Evolutionary conservation across 2,888 invertebrate species (phyloP), one percentile per base, ranked within the genome.

Genomic region (Eupeodes latifasciatus): DNA sequence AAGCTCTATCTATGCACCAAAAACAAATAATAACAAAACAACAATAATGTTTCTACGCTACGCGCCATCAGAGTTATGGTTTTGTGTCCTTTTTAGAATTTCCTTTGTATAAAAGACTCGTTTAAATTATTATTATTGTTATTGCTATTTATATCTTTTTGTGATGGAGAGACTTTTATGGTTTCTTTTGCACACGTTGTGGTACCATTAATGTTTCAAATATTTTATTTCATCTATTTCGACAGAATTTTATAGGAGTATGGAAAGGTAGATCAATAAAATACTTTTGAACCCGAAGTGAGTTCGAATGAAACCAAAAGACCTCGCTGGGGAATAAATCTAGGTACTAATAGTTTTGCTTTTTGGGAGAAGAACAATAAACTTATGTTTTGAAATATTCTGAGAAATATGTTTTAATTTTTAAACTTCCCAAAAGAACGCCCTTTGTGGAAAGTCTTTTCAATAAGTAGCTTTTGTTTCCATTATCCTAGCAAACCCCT

Each of bases 221-320:
- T 27, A 61, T 61, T 88, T 69, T 66, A 71, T 47, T 53, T 74
- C 81, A 81, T 78, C 74, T 69, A 75, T 75, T 27, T 75, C 49
- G 53, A 6, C 5, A 5, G 9, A 40, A 5, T 27, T 79, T 55
- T 82, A 78, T 85, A 72, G 53, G 1, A 69, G 40, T 75, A 40
- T 1, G 40, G 40, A 55, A 79, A 14, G 27, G 51, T n/a, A 6
- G 12, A 2, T 27, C 16, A 16, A 62, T 62, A 62, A 16, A 44
- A 16, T 44, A 44, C 61, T 40, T 62, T 62, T 16, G 16, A 16
- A 16, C 5, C 40, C 40, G 5, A 40, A 9, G 2, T 1, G 27
- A 27, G 40, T 40, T 40, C 40, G 9, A 40, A 40, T 40, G 6
- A 40, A 27, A 40, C 40, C 40, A 40, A 9, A 9, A 40, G 40